Evolutionary conservation across 2,113 vertebrate species (phyloP).

Genomic region (Laticauda colubrina): DNA sequence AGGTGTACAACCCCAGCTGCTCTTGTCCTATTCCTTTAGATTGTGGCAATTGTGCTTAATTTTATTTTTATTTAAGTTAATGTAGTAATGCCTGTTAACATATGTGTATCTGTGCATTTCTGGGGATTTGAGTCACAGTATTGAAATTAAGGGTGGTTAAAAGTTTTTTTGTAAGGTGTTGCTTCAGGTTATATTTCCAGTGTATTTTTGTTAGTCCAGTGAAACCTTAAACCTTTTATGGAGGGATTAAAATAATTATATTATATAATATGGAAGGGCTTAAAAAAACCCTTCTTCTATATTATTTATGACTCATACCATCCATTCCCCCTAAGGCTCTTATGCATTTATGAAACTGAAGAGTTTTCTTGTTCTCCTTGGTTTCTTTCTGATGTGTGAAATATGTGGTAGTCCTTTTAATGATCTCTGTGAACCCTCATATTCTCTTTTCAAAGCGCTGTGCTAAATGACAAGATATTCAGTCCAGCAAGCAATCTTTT

Average conservation of each 20-base stretch:
- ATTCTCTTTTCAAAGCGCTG: rapidly evolving
- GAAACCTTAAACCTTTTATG: constrained; percentile 19
- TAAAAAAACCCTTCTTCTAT: not conserved
- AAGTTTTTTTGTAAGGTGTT: not conserved
- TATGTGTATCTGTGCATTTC: not conserved
- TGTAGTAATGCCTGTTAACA: not conserved
- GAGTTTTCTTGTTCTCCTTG: not conserved
- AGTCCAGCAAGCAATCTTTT: not conserved
- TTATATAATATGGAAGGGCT: not conserved
- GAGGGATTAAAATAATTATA: constrained; percentile 21
- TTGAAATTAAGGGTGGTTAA: constrained; percentile 12
- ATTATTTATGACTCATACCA: constrained; percentile 19
- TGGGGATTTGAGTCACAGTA: not conserved
- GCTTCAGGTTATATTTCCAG: not conserved
- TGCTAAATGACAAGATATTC: not conserved
- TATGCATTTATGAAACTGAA: not conserved
- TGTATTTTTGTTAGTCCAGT: constrained; percentile 13
- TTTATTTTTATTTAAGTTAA: not conserved
- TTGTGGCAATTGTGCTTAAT: not conserved
- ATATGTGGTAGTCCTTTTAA: rapidly evolving
- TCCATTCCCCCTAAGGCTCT: constrained; percentile 43
- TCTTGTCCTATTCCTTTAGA: not conserved
- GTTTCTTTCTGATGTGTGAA: not conserved
- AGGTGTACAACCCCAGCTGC: not conserved
- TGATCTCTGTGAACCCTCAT: rapidly evolving